These are phyloP conservation scores for Lateolabrax maculatus DNA, from an alignment of 2,797 vertebrate species.

Conservation along the genomic window DNA sequence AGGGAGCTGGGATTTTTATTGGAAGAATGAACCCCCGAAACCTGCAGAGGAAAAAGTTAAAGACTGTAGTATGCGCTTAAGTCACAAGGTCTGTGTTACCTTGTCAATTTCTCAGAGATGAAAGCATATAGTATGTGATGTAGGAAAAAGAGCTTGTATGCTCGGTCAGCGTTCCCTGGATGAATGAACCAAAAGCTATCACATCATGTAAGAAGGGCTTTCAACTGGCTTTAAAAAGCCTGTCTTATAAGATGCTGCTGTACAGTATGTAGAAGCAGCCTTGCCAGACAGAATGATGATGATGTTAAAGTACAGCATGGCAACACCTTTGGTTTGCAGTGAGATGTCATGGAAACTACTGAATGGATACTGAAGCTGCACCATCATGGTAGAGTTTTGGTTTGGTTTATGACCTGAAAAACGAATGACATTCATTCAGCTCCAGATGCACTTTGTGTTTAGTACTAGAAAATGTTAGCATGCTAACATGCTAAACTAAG, in stretches of 20 bases:
- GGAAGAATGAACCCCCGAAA: constrained; percentile 27
- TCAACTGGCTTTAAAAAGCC: constrained; percentile 11
- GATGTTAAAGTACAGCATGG: constrained; percentile 5
- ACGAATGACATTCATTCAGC: neutral
- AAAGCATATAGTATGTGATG: neutral
- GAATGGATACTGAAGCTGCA: neutral
- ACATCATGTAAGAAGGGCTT: constrained; percentile 24
- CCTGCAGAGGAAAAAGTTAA: neutral
- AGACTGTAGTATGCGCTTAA: neutral
- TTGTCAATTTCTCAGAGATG: constrained; percentile 5
- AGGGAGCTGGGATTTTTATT: constrained; percentile 27
- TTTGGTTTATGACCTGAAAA: neutral
- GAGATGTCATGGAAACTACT: neutral
- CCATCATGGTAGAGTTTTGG: no score
- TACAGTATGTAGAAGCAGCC: neutral
- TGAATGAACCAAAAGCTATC: constrained; percentile 28
- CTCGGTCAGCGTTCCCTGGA: constrained; percentile 29
- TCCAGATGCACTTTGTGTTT: neutral
- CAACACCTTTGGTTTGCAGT: neutral
- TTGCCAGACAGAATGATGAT: constrained; percentile 6
- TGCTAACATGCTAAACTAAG: neutral
- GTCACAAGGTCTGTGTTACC: constrained; percentile 10
- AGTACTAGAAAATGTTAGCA: neutral
- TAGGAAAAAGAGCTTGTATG: constrained; percentile 14
- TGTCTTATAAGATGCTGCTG: neutral